phyloP scores from a whole-genome alignment of 2,888 invertebrate species.

The Falcaria lacertinaria region DNA sequence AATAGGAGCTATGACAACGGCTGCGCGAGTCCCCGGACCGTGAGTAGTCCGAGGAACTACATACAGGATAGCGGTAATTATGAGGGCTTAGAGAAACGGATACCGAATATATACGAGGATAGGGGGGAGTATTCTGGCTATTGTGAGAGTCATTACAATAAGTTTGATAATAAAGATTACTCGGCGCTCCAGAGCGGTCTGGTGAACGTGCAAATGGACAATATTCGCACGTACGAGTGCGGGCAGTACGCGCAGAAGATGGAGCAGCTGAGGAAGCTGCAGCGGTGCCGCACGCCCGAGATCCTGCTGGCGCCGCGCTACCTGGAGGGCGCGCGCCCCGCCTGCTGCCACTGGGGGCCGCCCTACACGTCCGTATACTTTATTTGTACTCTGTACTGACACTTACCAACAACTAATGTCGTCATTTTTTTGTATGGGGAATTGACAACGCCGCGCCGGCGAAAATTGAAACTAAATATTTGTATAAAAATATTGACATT shows the following conservation, averaged over 20 bases:
- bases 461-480: too few relatives aligned
- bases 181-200: constrained; percentile 49
- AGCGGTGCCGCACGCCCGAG: constrained; percentile 86
- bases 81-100: constrained; percentile 36
- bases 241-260: constrained; percentile 60
- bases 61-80: constrained; percentile 50
- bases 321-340: constrained; percentile 76
- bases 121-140: constrained; percentile 48
- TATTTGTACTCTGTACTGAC: too few relatives aligned
- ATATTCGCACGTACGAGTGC: constrained; percentile 37
- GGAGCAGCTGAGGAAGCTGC: constrained; percentile 55
- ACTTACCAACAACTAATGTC: too few relatives aligned
- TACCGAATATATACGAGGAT: not conserved
- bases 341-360: constrained; percentile 72
- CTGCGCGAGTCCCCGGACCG: constrained; percentile 61
- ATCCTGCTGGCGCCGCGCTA: constrained; percentile 88
- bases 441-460: too few relatives aligned
- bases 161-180: constrained; percentile 54
- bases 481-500: too few relatives aligned
- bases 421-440: too few relatives aligned
- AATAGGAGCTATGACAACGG: constrained; percentile 53
- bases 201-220: constrained; percentile 52
- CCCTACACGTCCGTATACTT: constrained; percentile 52
- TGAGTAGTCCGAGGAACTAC: constrained; percentile 62
- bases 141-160: constrained; percentile 55